Evolutionary conservation across 2,888 invertebrate genomes (phyloP).

Genomic region (Oxytorus armatus): DNA sequence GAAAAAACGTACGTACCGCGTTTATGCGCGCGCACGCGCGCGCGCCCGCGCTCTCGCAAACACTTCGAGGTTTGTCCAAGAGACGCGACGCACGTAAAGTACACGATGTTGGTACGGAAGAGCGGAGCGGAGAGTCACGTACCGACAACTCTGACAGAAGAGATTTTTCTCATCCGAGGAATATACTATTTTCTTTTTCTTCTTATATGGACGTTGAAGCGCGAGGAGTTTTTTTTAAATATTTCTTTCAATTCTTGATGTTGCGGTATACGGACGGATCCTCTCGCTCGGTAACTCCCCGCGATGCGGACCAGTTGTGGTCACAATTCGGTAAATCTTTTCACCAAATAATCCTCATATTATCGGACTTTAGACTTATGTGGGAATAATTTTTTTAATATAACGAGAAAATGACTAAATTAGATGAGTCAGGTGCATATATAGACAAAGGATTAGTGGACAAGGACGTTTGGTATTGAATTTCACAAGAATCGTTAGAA

Average conservation of each 20-base stretch:
- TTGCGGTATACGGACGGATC: constrained; percentile 69
- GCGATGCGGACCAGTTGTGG: constrained; percentile 55
- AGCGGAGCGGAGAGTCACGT: constrained; percentile 9
- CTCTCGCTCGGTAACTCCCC: constrained; percentile 67
- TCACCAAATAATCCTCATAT: too few species aligned
- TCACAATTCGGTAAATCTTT: constrained; percentile 61
- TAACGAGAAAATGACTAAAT: too few species aligned
- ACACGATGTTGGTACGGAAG: constrained; percentile 16
- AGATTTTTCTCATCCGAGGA: constrained; percentile 21
- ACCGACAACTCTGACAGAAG: constrained; percentile 14
- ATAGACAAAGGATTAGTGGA: too few species aligned
- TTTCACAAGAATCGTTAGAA: too few species aligned
- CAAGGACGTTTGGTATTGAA: too few species aligned
- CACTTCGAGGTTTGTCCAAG: constrained; percentile 9
- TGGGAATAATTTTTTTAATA: too few species aligned
- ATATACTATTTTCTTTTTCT: background rate
- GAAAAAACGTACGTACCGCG: constrained; percentile 34
- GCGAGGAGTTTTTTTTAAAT: constrained; percentile 17
- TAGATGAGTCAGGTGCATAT: too few species aligned
- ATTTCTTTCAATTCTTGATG: constrained; percentile 45
- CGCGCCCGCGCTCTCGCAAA: constrained; percentile 18
- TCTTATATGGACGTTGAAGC: constrained; percentile 10
- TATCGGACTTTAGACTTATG: too few species aligned
- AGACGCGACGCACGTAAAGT: constrained; percentile 38
- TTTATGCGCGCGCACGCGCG: constrained; percentile 27